phyloP scores from a whole-genome alignment of 2,113 vertebrate genomes.

The Ophthalmolycus amberensis region DNA sequence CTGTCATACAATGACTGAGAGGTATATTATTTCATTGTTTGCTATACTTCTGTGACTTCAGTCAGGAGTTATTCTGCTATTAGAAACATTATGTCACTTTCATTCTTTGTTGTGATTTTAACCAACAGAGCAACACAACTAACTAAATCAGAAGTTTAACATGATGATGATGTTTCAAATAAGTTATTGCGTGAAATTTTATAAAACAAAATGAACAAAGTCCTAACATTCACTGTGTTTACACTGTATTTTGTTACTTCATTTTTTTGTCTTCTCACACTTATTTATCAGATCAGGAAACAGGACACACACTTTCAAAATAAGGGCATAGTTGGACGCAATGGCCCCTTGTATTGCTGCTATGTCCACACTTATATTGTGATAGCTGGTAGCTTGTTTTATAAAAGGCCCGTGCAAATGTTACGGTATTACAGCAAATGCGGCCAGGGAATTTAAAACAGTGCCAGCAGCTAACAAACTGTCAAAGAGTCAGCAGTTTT shows the following conservation, averaged over 20 bases:
- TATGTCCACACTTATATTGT: slow-evolving; percentile 11
- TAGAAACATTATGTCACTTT: slow-evolving; percentile 37
- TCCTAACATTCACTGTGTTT: slow-evolving; percentile 53
- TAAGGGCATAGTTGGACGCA: not conserved
- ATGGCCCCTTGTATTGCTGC: not conserved
- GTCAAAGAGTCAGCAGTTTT: not conserved
- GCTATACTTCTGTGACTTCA: slow-evolving; percentile 54
- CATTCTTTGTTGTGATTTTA: slow-evolving; percentile 58
- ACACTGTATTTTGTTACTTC: slow-evolving; percentile 31
- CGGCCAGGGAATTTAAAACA: not conserved
- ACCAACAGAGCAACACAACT: slow-evolving; percentile 32
- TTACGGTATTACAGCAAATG: slow-evolving; percentile 4
- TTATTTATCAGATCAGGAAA: not conserved
- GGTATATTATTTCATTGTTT: slow-evolving; percentile 62
- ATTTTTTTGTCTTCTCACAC: slow-evolving; percentile 1
- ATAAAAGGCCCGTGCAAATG: slow-evolving; percentile 1
- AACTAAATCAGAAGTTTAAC: slow-evolving; percentile 54
- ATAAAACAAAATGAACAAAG: slow-evolving; percentile 54
- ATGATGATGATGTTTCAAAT: slow-evolving; percentile 54
- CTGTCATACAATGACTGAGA: slow-evolving; percentile 63
- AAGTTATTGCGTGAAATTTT: slow-evolving; percentile 60
- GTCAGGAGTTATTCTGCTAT: slow-evolving; percentile 48
- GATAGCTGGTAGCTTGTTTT: not conserved
- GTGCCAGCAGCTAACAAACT: not conserved
- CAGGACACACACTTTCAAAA: slow-evolving; percentile 13